phyloP scores from a whole-genome alignment of 2,888 invertebrate genomes.

The Sisyra terminalis region DNA sequence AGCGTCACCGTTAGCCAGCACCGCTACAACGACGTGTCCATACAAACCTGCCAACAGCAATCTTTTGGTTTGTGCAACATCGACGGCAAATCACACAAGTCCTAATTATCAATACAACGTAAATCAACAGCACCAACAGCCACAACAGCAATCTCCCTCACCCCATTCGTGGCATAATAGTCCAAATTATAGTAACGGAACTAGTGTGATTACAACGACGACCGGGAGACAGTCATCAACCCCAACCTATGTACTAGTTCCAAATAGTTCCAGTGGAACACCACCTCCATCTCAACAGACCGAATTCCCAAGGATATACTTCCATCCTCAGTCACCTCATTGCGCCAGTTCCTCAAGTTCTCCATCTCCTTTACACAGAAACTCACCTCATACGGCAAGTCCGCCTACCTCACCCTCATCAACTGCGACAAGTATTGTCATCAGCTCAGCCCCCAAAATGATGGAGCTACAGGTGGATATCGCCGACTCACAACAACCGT shows the following conservation, averaged over 20 bases:
- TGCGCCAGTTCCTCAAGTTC: conserved; percentile 24
- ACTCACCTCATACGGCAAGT: conserved; percentile 19
- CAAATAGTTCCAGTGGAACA: conserved; percentile 23
- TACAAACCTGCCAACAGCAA: conserved; percentile 17
- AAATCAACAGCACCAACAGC: conserved; percentile 17
- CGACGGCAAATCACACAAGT: conserved; percentile 8
- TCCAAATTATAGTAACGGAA: conserved; percentile 18
- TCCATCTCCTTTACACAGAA: conserved; percentile 17
- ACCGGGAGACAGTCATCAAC: conserved; percentile 23
- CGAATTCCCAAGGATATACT: conserved; percentile 17
- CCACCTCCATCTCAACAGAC: conserved; percentile 21
- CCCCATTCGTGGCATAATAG: conserved; percentile 21
- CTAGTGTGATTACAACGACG: conserved; percentile 46
- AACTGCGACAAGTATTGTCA: conserved; percentile 23
- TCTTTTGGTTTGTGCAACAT: conserved; percentile 12
- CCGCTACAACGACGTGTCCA: conserved; percentile 30
- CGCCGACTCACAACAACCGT: conserved; percentile 64
- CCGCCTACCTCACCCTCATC: conserved; percentile 30
- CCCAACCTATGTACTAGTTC: conserved; percentile 24
- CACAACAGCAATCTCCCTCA: conserved; percentile 16
- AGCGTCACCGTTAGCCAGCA: conserved; percentile 33
- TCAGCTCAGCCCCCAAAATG: conserved; percentile 31
- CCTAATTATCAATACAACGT: conserved; percentile 17
- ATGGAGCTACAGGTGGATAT: conserved; percentile 70
- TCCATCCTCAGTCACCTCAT: conserved; percentile 23